These are phyloP conservation scores for Gasteruption jaculator DNA, from an alignment of 2,888 invertebrate species.

Conservation along the genomic window DNA sequence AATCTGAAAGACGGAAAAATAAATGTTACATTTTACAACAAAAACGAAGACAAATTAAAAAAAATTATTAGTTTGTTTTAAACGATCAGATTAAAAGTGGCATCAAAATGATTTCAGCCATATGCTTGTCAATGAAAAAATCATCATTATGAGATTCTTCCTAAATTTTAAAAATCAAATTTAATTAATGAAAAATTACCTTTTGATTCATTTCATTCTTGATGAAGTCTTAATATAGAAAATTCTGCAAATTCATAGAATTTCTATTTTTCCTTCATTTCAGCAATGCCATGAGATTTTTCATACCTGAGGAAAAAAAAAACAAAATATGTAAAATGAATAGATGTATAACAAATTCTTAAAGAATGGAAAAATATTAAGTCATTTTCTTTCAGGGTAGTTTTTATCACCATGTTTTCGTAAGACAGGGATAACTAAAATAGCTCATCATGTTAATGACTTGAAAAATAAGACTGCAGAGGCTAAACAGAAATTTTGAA, in stretches of 20 bases:
- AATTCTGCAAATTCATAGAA: too few relatives aligned
- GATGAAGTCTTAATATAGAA: too few relatives aligned
- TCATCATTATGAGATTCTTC: too few relatives aligned
- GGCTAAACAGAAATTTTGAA: too few relatives aligned
- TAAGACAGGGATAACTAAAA: slow-evolving; percentile 47
- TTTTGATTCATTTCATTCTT: neutral
- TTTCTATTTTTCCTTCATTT: neutral
- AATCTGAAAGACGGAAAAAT: too few relatives aligned
- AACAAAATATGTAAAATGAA: slow-evolving; percentile 1
- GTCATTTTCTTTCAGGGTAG: slow-evolving; percentile 28
- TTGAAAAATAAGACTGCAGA: neutral
- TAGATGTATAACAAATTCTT: neutral
- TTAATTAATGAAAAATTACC: neutral
- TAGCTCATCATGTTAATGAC: slow-evolving; percentile 28
- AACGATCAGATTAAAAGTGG: slow-evolving; percentile 24
- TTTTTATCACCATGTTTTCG: slow-evolving; percentile 35
- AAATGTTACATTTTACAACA: too few relatives aligned
- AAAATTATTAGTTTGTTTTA: slow-evolving; percentile 5
- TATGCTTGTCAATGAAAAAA: slow-evolving; percentile 42
- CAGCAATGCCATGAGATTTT: neutral
- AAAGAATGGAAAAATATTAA: slow-evolving; percentile 5
- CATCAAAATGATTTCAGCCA: slow-evolving; percentile 40
- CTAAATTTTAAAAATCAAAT: slow-evolving; percentile 12
- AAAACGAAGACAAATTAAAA: slow-evolving; percentile 6
- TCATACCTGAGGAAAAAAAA: neutral